Evolutionary conservation across 64 coral and sea anemone genomes (phyloP).

Genomic region (Porites lutea): DNA sequence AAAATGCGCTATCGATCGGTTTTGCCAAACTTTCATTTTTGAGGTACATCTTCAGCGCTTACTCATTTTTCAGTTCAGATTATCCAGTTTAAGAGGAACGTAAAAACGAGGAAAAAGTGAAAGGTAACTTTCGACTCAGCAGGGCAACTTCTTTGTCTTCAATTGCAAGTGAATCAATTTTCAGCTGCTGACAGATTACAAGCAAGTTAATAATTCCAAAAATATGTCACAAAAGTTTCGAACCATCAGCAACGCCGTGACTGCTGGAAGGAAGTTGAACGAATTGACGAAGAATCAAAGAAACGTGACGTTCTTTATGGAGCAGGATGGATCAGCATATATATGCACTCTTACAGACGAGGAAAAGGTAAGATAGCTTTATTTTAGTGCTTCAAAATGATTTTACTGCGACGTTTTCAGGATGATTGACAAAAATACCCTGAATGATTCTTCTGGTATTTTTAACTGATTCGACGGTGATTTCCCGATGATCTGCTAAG

Average conservation of each 20-base stretch:
- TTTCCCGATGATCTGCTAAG: no score
- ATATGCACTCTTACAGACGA: background rate
- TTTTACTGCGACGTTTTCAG: background rate
- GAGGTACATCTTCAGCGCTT: no score
- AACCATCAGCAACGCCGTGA: constrained; percentile 28
- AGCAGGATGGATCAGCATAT: background rate
- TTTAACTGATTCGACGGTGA: no score
- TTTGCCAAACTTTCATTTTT: no score
- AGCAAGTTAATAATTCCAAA: background rate
- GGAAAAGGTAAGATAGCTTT: constrained; percentile 1
- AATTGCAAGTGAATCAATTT: background rate
- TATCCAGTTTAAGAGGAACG: no score
- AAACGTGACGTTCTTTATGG: constrained; percentile 31
- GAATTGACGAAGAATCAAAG: constrained; percentile 29
- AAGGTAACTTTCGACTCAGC: background rate
- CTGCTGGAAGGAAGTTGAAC: constrained; percentile 40
- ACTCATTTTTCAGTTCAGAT: no score
- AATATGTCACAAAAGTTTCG: constrained; percentile 62
- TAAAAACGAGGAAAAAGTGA: background rate
- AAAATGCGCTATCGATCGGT: no score
- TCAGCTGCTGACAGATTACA: constrained; percentile 15
- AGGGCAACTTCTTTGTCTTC: background rate
- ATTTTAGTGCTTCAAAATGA: background rate
- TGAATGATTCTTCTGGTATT: no score
- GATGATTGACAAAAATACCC: background rate